Conservation (phyloP, 2,797 vertebrate genomes). For the Sandelia bainsii region DNA sequence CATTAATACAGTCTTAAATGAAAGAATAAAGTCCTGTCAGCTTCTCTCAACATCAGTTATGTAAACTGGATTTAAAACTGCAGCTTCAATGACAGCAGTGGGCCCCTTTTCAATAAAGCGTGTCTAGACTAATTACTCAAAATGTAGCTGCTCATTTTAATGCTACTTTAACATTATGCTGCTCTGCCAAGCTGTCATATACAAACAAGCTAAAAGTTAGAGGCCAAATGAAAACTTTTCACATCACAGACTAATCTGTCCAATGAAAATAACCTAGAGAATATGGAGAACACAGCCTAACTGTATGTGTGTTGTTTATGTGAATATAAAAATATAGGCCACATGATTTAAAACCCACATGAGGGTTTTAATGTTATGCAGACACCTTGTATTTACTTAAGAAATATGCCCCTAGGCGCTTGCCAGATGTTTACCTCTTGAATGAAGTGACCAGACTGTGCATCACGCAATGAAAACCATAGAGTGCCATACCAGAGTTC, state of each 20-base stretch:
- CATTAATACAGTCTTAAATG: neutral
- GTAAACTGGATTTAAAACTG: constrained; percentile 8
- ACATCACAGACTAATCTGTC: constrained; percentile 34
- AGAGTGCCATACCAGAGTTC: constrained; percentile 49
- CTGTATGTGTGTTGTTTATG: constrained; percentile 60
- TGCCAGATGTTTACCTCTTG: constrained; percentile 69
- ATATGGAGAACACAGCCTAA: constrained; percentile 52
- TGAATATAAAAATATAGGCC: constrained; percentile 54
- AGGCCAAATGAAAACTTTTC: constrained; percentile 50
- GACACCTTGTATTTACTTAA: constrained; percentile 63
- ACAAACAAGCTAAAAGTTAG: constrained; percentile 15
- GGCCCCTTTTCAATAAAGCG: constrained; percentile 23
- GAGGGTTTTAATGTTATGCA: constrained; percentile 66
- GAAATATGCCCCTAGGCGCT: constrained; percentile 52
- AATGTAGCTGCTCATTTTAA: constrained; percentile 52
- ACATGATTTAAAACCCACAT: constrained; percentile 62
- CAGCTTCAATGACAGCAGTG: constrained; percentile 10
- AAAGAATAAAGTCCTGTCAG: constrained; percentile 3
- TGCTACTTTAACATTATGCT: constrained; percentile 46
- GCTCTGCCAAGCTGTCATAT: constrained; percentile 31
- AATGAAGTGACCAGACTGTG: constrained; percentile 74
- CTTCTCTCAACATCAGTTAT: constrained; percentile 8
- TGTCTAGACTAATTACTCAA: constrained; percentile 52
- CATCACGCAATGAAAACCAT: constrained; percentile 72
- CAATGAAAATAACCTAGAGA: constrained; percentile 62